Evolutionary conservation across 2,888 invertebrate species (phyloP).

Genomic region (Noctua janthina): DNA sequence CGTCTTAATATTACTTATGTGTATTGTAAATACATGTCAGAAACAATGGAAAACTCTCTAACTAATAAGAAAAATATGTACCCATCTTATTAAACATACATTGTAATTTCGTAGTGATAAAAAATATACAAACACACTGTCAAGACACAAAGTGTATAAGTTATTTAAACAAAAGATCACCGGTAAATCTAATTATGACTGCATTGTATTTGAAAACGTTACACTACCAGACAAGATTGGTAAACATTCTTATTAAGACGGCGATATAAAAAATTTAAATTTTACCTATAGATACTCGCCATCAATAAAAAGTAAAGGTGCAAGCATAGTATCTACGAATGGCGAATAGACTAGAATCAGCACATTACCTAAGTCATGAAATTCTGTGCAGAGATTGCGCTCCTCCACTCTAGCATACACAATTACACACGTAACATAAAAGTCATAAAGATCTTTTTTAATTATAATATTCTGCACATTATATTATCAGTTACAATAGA

Average conservation of each 20-base stretch:
- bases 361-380: slow-evolving; percentile 47
- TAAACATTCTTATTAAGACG: slow-evolving; percentile 31
- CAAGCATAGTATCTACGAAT: slow-evolving; percentile 49
- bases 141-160: slow-evolving; percentile 28
- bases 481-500: slow-evolving; percentile 58
- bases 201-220: slow-evolving; percentile 53
- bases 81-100: slow-evolving; percentile 13
- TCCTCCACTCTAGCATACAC: slow-evolving; percentile 46
- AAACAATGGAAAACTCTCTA: slow-evolving; percentile 36
- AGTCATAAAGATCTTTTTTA: slow-evolving; percentile 31
- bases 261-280: slow-evolving; percentile 14
- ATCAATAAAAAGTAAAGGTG: slow-evolving; percentile 27
- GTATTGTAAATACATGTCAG: slow-evolving; percentile 30
- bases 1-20: slow-evolving; percentile 43
- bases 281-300: slow-evolving; percentile 4
- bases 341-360: slow-evolving; percentile 69
- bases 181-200: slow-evolving; percentile 40
- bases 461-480: slow-evolving; percentile 24
- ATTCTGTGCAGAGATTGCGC: slow-evolving; percentile 68
- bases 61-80: slow-evolving; percentile 28
- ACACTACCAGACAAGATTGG: slow-evolving; percentile 39
- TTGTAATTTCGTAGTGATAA: slow-evolving; percentile 30
- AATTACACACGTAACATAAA: slow-evolving; percentile 52
- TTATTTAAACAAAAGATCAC: slow-evolving; percentile 27
- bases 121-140: slow-evolving; percentile 35